phyloP scores from a whole-genome alignment of 1,140 invertebrate genomes.

The Oryctes rhinoceros region DNA sequence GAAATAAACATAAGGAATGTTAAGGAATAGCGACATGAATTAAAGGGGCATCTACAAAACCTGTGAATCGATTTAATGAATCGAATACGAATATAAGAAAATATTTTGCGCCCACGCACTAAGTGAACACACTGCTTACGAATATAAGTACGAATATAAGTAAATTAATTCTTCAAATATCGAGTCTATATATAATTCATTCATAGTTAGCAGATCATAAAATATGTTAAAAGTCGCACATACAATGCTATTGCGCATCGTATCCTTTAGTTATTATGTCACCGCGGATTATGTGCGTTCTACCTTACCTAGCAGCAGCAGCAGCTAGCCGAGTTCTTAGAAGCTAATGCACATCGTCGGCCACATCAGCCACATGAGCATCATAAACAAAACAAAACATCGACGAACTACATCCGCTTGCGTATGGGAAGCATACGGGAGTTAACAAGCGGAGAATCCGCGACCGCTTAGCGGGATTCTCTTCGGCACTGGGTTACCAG shows the following conservation, averaged over 20 bases:
- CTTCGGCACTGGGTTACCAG: conserved; percentile 54
- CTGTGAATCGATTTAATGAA: too few species aligned
- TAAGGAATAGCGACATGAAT: too few species aligned
- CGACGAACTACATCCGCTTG: conserved; percentile 27
- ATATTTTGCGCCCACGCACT: too few species aligned
- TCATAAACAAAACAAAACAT: conserved; percentile 31
- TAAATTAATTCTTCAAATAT: too few species aligned
- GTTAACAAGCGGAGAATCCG: conserved; percentile 39
- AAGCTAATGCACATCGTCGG: neutral
- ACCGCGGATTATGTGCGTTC: neutral
- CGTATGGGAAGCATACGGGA: conserved; percentile 46
- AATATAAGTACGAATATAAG: too few species aligned
- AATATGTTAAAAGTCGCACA: neutral
- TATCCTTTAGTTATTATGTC: neutral
- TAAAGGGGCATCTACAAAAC: too few species aligned
- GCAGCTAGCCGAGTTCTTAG: neutral
- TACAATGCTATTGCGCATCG: neutral
- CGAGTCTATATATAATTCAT: too few species aligned
- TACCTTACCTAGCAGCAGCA: neutral
- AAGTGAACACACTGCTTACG: too few species aligned
- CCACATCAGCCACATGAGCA: neutral
- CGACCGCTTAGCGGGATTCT: conserved; percentile 51
- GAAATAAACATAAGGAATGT: too few species aligned
- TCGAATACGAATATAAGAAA: too few species aligned
- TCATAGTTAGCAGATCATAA: neutral